Base-by-base conservation (phyloP, 2,797 vertebrate species). In the Enteromius mattozi region DNA sequence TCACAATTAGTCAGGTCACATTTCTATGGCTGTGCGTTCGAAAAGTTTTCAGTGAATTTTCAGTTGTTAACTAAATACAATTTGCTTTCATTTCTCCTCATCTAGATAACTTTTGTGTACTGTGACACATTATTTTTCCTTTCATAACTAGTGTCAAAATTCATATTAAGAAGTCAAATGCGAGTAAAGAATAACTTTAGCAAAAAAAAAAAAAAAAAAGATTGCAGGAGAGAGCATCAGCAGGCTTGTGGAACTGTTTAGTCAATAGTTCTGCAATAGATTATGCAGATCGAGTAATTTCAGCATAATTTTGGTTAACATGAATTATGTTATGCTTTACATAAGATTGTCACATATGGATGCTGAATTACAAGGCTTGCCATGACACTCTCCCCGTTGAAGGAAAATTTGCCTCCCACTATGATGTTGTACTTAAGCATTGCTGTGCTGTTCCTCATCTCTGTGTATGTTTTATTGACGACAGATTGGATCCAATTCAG, bases 401-500 rank as follows among this genome's bases (percentile, higher is more conserved):
- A 24, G 40, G 33, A 47, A 76, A 63, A 71, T 42, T 17, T 66
- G 30, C 33, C 78, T 56, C 83, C 86, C 51, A 79, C 74, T 21
- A 40, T 70, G 68, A 89, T 75, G 72, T 77, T 72, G 66, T 79
- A 75, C 69, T 85, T 69, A 69, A 75, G 78, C 72, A 70, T 76
- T 61, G 61, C 45, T 54, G 24, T 76, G 66, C 84, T 92, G 93
- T 94, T 93, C 92, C 91, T 95, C 93, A 94, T 93, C 88, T 87
- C 90, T 88, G 91, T 92, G 90, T 93, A 92, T 93, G 91, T 93
- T 93, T 94, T 95, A 94, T 94, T 94, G 94, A 95, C 92, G 91
- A 92, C 90, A 89, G 94, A 94, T 93, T 92, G 91, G 91, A 92
- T 88, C 90, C 88, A 86, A 93, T 93, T 93, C 89, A 80, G 91